These are phyloP conservation scores for Poecilia velifera DNA, from an alignment of 2,797 vertebrate genomes.

Conservation along the genomic window DNA sequence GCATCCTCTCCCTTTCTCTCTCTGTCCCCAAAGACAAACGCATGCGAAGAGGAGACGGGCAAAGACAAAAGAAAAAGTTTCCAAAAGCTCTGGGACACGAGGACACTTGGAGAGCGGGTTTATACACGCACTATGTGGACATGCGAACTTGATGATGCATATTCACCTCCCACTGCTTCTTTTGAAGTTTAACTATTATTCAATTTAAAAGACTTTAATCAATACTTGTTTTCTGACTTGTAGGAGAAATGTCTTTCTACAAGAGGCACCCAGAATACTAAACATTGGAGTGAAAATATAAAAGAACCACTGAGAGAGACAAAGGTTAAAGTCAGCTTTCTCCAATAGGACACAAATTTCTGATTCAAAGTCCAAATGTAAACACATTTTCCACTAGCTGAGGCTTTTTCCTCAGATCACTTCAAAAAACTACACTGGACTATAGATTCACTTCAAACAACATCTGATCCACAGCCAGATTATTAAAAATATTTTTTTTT, in stretches of 20 bases:
- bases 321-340: neutral
- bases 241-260: neutral
- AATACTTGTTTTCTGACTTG: slow-evolving; percentile 10
- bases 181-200: slow-evolving; percentile 1
- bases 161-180: neutral
- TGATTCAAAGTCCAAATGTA: neutral
- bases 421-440: neutral
- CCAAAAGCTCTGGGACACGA: slow-evolving; percentile 17
- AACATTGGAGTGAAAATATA: neutral
- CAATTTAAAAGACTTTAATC: neutral
- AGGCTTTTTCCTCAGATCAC: neutral
- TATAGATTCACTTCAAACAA: neutral
- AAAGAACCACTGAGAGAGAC: neutral
- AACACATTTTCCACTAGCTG: neutral
- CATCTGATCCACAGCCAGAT: neutral
- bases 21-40: slow-evolving; percentile 21
- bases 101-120: slow-evolving; percentile 14
- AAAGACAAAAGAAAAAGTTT: slow-evolving; percentile 31
- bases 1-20: neutral
- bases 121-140: slow-evolving; percentile 7
- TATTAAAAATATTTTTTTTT: neutral
- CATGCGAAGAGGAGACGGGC: neutral
- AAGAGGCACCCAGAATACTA: neutral
- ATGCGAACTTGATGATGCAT: neutral
- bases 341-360: neutral